These are phyloP conservation scores for Etia nguti DNA, from an alignment of 2,113 vertebrate genomes.

Conservation along the genomic window DNA sequence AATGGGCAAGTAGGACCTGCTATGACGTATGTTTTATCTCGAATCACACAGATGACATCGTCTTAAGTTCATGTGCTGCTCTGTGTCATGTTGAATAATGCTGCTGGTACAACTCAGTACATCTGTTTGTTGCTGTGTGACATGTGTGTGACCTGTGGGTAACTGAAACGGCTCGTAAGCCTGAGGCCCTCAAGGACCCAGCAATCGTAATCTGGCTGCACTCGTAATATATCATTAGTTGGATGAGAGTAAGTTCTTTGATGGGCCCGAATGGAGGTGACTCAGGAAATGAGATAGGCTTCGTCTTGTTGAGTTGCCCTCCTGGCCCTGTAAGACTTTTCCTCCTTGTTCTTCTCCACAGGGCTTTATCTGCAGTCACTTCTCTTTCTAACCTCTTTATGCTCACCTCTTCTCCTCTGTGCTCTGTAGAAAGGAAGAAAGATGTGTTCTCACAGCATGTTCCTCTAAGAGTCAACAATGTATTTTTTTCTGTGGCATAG, in stretches of 20 bases:
- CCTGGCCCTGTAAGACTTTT: conserved; percentile 15
- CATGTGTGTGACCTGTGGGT: conserved; percentile 1
- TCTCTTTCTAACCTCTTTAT: not conserved
- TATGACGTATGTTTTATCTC: not conserved
- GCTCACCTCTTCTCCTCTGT: not conserved
- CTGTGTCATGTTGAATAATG: not conserved
- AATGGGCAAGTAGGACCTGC: not conserved
- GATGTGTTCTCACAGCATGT: not conserved
- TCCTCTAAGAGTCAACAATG: not conserved
- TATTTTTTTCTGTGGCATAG: not conserved
- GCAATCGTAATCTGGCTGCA: not conserved
- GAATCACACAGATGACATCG: not conserved
- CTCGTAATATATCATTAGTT: conserved; percentile 55
- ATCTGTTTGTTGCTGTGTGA: not conserved
- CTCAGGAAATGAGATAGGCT: conserved; percentile 7
- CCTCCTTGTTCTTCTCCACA: not conserved
- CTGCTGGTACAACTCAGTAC: not conserved
- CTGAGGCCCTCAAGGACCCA: not conserved
- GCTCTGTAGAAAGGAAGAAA: not conserved
- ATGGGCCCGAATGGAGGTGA: conserved; percentile 46
- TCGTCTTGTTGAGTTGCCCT: not conserved
- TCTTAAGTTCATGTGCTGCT: not conserved
- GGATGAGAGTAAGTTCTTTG: conserved; percentile 57
- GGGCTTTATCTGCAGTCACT: not conserved
- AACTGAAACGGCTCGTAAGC: not conserved